A percentile compares a stretch with the other conserved stretches of the same genome.
These are phyloP conservation scores for Xylophagus ater DNA, from an alignment of 2,888 invertebrate genomes.

Conservation along the genomic window DNA sequence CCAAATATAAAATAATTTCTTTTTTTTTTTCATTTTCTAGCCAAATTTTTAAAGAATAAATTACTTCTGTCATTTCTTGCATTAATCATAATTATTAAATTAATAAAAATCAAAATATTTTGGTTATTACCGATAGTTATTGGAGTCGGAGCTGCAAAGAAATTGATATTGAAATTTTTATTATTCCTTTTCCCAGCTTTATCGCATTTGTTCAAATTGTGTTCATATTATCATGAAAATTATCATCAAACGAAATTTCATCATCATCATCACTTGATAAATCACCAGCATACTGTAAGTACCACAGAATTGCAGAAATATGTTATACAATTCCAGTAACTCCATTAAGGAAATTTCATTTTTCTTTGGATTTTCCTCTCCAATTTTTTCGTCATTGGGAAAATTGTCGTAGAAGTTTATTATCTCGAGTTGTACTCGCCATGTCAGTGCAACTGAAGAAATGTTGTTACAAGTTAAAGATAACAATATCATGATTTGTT, in stretches of 20 bases:
- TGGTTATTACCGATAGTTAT: slow-evolving; percentile 68
- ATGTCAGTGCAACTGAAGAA: no score
- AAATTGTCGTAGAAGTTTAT: no score
- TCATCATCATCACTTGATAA: slow-evolving; percentile 70
- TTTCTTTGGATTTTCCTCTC: no score
- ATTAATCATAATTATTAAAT: slow-evolving; percentile 62
- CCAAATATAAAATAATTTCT: neutral
- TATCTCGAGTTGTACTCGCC: no score
- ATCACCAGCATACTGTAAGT: slow-evolving; percentile 57
- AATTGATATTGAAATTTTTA: slow-evolving; percentile 65
- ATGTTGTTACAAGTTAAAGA: no score
- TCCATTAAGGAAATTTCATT: no score
- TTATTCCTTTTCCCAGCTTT: slow-evolving; percentile 74
- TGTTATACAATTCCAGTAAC: no score
- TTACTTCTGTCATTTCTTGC: slow-evolving; percentile 63
- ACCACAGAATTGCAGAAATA: no score
- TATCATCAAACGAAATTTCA: slow-evolving; percentile 65
- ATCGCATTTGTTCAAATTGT: slow-evolving; percentile 72
- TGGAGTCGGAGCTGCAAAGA: slow-evolving; percentile 73
- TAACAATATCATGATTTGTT: no score
- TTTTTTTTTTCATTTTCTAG: slow-evolving; percentile 43
- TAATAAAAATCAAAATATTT: slow-evolving; percentile 67
- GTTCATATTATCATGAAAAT: slow-evolving; percentile 67
- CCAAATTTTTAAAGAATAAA: slow-evolving; percentile 65
- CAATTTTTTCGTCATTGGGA: no score